These are phyloP conservation scores for Tachystola acroxantha DNA, from an alignment of 2,888 invertebrate species.

Conservation along the genomic window DNA sequence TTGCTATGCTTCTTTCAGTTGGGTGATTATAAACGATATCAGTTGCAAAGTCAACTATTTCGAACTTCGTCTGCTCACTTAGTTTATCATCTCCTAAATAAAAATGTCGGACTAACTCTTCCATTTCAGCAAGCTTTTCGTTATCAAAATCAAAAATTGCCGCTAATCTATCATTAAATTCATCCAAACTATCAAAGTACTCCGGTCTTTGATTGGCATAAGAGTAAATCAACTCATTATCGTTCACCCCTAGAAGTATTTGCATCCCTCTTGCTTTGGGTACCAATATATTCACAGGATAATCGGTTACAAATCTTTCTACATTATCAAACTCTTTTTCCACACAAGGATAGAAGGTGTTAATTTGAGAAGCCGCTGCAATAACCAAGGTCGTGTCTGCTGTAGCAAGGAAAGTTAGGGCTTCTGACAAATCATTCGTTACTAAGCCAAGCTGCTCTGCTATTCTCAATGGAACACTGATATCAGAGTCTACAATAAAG, in stretches of 20 bases:
- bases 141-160: slow-evolving; percentile 1
- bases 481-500: slow-evolving; percentile 27
- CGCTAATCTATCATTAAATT: background rate
- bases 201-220: background rate
- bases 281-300: slow-evolving; percentile 1
- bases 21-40: slow-evolving; percentile 5
- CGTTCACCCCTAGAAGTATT: slow-evolving; percentile 12
- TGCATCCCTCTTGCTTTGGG: slow-evolving; percentile 5
- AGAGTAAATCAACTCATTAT: slow-evolving; percentile 1
- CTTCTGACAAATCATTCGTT: slow-evolving; percentile 23
- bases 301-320: slow-evolving; percentile 4
- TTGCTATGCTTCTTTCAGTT: slow-evolving; percentile 4
- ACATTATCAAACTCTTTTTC: slow-evolving; percentile 10
- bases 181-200: slow-evolving; percentile 3
- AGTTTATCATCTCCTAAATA: slow-evolving; percentile 21
- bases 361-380: slow-evolving; percentile 13
- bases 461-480: slow-evolving; percentile 28
- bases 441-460: slow-evolving; percentile 29
- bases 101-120: slow-evolving; percentile 17
- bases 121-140: slow-evolving; percentile 7
- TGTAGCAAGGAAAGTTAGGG: slow-evolving; percentile 27
- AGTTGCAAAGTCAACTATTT: slow-evolving; percentile 2
- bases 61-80: slow-evolving; percentile 3
- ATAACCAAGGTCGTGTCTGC: slow-evolving; percentile 24
- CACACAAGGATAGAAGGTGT: slow-evolving; percentile 6